A percentile compares a stretch with the other conserved stretches of the same genome.
Evolutionary conservation across 2,888 invertebrate species (phyloP).

Genomic region (Keiferia lycopersicella): DNA sequence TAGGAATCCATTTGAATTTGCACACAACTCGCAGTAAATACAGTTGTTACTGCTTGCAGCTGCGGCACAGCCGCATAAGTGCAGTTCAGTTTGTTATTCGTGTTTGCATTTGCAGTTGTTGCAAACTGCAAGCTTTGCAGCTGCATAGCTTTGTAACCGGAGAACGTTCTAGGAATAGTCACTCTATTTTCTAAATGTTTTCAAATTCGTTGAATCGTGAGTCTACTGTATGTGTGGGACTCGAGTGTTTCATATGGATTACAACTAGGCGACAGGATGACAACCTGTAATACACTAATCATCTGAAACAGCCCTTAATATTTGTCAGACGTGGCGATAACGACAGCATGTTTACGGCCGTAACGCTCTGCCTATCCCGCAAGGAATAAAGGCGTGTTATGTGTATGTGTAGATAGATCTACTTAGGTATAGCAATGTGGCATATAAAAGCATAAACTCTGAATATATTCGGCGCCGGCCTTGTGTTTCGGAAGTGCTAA

Average conservation of each 20-base stretch:
- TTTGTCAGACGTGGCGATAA: no score
- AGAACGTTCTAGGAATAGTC: not conserved
- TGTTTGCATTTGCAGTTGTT: not conserved
- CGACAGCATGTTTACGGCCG: no score
- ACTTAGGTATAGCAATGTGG: no score
- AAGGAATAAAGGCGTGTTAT: no score
- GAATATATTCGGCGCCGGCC: conserved; percentile 49
- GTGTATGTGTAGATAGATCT: no score
- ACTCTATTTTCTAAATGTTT: not conserved
- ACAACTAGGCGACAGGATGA: no score
- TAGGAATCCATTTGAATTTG: not conserved
- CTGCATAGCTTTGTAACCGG: conserved; percentile 6
- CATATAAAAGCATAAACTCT: conserved; percentile 29
- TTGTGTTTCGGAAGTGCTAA: conserved; percentile 67
- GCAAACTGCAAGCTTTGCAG: not conserved
- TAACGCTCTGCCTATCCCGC: no score
- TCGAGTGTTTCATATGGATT: no score
- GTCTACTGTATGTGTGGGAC: no score
- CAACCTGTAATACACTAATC: no score
- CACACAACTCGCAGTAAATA: conserved; percentile 3
- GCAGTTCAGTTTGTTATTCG: not conserved
- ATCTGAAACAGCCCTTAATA: no score
- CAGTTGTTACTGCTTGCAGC: not conserved
- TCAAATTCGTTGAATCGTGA: no score
- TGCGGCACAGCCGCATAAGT: not conserved